Evolutionary conservation across 2,888 invertebrate species (phyloP).

Genomic region (Eupithecia exiguata): DNA sequence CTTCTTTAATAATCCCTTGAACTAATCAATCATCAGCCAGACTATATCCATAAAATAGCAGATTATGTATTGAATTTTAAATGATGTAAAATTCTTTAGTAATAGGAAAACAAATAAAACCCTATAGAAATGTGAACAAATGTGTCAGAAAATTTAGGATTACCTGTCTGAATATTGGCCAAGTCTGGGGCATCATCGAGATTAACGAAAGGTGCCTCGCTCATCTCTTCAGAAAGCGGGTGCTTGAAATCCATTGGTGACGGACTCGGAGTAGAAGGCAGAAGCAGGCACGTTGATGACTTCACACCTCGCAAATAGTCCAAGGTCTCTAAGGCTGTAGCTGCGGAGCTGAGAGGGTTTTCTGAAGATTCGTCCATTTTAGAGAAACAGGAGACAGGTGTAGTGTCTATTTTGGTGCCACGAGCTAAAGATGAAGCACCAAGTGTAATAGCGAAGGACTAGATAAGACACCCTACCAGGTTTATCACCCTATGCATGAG

Average conservation of each 20-base stretch:
- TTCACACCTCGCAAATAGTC: conserved; percentile 84
- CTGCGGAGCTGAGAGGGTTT: conserved; percentile 57
- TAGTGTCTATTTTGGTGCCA: background rate
- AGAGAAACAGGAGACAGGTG: background rate
- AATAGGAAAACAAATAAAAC: too few species aligned
- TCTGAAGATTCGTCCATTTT: conserved; percentile 72
- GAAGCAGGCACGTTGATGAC: conserved; percentile 86
- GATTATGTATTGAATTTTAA: background rate
- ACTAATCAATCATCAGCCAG: background rate
- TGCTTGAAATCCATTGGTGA: conserved; percentile 84
- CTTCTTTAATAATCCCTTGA: background rate
- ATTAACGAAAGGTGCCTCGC: conserved; percentile 73
- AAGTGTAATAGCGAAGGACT: background rate
- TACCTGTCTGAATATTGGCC: conserved; percentile 70
- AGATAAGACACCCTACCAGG: background rate
- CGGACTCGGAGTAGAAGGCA: conserved; percentile 85
- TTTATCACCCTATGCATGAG: background rate
- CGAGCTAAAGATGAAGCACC: background rate
- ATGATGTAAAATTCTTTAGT: too few species aligned
- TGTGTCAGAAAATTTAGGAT: background rate
- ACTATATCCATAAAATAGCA: background rate
- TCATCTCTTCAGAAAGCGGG: conserved; percentile 82
- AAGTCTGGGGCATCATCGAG: conserved; percentile 67
- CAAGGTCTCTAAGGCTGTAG: conserved; percentile 66
- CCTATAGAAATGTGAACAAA: too few species aligned